These are phyloP conservation scores for Eurosta solidaginis DNA, from an alignment of 1,140 invertebrate genomes.

Conservation along the genomic window DNA sequence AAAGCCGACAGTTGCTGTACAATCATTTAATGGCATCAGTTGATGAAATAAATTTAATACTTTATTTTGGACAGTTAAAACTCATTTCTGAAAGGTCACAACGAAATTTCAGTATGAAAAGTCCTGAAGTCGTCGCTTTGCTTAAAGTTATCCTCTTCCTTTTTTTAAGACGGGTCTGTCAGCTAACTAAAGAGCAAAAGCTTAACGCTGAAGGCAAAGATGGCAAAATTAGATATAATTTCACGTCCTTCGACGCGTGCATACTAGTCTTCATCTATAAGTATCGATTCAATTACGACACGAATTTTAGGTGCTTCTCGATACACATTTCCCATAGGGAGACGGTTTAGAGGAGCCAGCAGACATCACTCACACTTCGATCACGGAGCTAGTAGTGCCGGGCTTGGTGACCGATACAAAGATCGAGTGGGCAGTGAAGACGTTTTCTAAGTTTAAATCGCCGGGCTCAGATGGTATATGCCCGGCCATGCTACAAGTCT, in stretches of 20 bases:
- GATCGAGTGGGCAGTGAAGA: no score
- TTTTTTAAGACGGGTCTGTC: slow-evolving; percentile 52
- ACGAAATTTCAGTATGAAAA: slow-evolving; percentile 38
- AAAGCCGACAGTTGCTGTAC: slow-evolving; percentile 41
- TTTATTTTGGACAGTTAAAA: slow-evolving; percentile 53
- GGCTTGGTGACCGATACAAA: no score
- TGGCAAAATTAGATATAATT: no score
- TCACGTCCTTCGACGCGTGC: slow-evolving; percentile 99
- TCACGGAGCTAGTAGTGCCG: no score
- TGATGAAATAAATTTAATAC: slow-evolving; percentile 46
- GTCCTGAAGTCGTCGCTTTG: slow-evolving; percentile 39
- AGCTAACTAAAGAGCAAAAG: slow-evolving; percentile 42
- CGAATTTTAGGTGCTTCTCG: no score
- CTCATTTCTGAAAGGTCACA: slow-evolving; percentile 48
- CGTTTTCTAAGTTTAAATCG: no score
- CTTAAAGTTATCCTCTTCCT: slow-evolving; percentile 49
- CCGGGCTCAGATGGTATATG: no score
- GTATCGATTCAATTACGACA: slow-evolving; percentile 97
- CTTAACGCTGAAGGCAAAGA: slow-evolving; percentile 31
- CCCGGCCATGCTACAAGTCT: no score
- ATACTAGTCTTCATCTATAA: slow-evolving; percentile 99
- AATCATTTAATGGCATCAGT: slow-evolving; percentile 48
- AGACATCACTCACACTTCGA: no score
- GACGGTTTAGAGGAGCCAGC: no score
- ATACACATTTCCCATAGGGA: no score